Evolutionary conservation across 2,113 vertebrate genomes (phyloP).

Genomic region (Hoplias malabaricus): DNA sequence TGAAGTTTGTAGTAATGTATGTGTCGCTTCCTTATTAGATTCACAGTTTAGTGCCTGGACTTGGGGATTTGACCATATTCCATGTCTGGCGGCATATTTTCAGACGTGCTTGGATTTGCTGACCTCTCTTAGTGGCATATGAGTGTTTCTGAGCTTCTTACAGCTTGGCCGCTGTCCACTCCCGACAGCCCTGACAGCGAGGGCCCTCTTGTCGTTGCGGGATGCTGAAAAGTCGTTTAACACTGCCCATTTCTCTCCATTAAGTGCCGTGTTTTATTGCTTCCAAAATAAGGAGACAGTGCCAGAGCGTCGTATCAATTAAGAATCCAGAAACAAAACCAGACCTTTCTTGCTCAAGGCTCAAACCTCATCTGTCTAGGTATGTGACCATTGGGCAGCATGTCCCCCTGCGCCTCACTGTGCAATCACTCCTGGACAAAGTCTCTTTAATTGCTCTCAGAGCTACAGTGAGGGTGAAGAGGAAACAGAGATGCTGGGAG

Average conservation of each 20-base stretch:
- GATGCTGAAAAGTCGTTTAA: constrained; percentile 19
- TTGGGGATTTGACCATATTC: background rate
- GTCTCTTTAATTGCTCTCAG: constrained; percentile 26
- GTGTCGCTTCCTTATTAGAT: background rate
- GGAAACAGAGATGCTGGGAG: constrained; percentile 21
- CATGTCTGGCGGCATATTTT: background rate
- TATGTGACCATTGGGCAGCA: background rate
- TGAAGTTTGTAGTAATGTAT: background rate
- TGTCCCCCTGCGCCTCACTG: background rate
- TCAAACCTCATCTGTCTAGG: background rate
- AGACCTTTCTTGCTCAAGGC: background rate
- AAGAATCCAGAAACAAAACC: constrained; percentile 6
- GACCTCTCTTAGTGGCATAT: background rate
- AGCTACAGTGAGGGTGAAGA: background rate
- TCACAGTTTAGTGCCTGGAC: background rate
- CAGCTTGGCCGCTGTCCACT: constrained; percentile 8
- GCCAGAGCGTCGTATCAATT: background rate
- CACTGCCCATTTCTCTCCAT: constrained; percentile 20
- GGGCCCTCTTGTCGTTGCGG: constrained; percentile 8
- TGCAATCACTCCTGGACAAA: background rate
- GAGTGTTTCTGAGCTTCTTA: background rate
- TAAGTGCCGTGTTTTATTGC: constrained; percentile 4
- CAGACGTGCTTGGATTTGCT: background rate
- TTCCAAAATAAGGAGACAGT: constrained; percentile 2
- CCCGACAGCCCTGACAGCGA: background rate